Evolutionary conservation across 2,888 invertebrate genomes (phyloP).

Genomic region (Sinentomon sp.): DNA sequence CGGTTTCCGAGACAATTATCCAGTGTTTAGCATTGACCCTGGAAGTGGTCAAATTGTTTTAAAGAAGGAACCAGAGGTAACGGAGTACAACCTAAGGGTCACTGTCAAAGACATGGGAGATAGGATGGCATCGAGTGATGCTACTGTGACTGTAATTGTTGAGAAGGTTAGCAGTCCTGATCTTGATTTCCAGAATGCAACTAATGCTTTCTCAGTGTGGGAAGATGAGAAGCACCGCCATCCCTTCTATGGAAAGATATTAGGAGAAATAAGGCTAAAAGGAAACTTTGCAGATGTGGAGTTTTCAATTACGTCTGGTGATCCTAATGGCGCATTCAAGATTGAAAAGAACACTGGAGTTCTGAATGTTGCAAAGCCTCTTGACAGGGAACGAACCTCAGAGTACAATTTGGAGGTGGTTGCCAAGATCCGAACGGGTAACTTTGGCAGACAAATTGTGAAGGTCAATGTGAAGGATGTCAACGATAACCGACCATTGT

Average conservation of each 20-base stretch:
- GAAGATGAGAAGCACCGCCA: no score
- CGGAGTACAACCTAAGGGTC: slow-evolving; percentile 39
- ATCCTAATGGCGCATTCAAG: slow-evolving; percentile 41
- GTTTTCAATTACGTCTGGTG: slow-evolving; percentile 55
- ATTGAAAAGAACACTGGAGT: slow-evolving; percentile 51
- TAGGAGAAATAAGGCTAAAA: slow-evolving; percentile 22
- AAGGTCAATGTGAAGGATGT: slow-evolving; percentile 56
- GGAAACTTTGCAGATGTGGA: slow-evolving; percentile 27
- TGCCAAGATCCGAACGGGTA: slow-evolving; percentile 43
- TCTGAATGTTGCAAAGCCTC: slow-evolving; percentile 42
- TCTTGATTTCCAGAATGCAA: no score
- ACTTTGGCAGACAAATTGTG: slow-evolving; percentile 47
- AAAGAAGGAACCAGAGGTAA: slow-evolving; percentile 34
- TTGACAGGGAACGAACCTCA: slow-evolving; percentile 56
- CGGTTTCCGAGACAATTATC: slow-evolving; percentile 19
- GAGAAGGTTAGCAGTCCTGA: no score
- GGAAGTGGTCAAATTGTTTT: no score
- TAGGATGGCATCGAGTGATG: slow-evolving; percentile 38
- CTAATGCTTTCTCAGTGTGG: no score
- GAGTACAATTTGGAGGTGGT: slow-evolving; percentile 50
- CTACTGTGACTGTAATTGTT: slow-evolving; percentile 27
- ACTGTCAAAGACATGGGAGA: slow-evolving; percentile 59
- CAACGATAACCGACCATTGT: slow-evolving; percentile 72
- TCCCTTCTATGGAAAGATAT: no score
- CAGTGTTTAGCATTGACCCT: slow-evolving; percentile 20